phyloP scores from a whole-genome alignment of 2,797 vertebrate genomes.

The Leontopithecus rosalia region DNA sequence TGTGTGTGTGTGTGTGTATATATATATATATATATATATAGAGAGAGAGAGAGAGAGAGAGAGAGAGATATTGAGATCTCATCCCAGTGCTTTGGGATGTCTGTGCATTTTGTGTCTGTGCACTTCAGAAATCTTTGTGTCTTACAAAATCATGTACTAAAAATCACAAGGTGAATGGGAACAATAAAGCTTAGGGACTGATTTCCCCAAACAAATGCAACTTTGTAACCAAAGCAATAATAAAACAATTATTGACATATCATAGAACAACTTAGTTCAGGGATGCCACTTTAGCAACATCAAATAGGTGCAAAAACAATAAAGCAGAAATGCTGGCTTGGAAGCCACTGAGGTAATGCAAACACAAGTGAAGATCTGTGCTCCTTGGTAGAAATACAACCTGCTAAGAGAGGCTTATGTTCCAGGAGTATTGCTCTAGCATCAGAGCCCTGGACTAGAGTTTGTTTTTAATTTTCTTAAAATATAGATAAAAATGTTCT shows the following conservation, averaged over 20 bases:
- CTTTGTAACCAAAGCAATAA: neutral
- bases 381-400: neutral
- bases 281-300: neutral
- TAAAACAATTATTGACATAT: neutral
- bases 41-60: too few relatives aligned
- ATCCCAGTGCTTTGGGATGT: neutral
- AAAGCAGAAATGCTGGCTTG: neutral
- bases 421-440: neutral
- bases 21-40: too few relatives aligned
- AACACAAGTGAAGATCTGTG: neutral
- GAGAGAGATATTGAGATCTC: neutral
- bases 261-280: neutral
- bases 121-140: neutral
- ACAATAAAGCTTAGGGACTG: neutral
- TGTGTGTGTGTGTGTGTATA: too few relatives aligned
- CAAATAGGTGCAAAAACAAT: neutral
- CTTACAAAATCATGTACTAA: neutral
- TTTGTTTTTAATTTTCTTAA: neutral
- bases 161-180: neutral
- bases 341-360: too few relatives aligned
- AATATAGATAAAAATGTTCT: neutral
- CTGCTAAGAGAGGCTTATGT: neutral
- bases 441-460: too few relatives aligned
- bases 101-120: neutral
- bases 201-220: neutral